These are phyloP conservation scores for Dufourea novaeangliae DNA, from an alignment of 1,140 invertebrate species.

Conservation along the genomic window DNA sequence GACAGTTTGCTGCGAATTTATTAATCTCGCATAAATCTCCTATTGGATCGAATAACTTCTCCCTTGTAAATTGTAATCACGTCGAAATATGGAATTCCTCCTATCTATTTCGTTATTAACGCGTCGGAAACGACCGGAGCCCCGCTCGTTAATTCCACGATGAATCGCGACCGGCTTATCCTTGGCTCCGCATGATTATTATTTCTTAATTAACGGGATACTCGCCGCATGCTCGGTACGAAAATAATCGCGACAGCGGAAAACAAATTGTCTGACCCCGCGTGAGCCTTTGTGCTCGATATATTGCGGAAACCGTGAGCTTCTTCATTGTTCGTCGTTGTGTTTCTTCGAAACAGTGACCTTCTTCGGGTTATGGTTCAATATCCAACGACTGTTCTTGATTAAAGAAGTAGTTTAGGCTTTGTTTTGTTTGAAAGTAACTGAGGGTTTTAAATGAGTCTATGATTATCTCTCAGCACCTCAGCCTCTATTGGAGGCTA, in stretches of 20 bases:
- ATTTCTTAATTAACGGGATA: slow-evolving; percentile 10
- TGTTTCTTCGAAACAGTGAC: too few species aligned
- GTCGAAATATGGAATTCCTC: background rate
- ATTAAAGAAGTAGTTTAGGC: too few species aligned
- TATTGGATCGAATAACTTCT: background rate
- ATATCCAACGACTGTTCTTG: too few species aligned
- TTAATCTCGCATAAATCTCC: background rate
- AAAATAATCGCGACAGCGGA: slow-evolving; percentile 23
- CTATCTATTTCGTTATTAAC: background rate
- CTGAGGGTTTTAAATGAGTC: too few species aligned
- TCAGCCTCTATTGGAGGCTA: too few species aligned
- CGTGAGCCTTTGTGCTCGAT: background rate
- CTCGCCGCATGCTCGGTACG: background rate
- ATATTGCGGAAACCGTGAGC: background rate
- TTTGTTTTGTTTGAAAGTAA: too few species aligned
- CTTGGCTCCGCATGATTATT: background rate
- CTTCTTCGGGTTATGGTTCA: too few species aligned
- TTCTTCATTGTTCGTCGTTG: background rate
- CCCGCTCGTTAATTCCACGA: background rate
- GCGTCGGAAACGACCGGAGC: too few species aligned
- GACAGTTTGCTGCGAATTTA: too few species aligned
- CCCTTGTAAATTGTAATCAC: background rate
- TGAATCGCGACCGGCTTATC: background rate
- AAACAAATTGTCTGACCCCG: background rate
- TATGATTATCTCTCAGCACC: too few species aligned